Percentiles rank a stretch among this genome's conserved stretches.
These are phyloP conservation scores for Zosterops pallidus DNA, from an alignment of 2,113 vertebrate genomes.

Conservation along the genomic window DNA sequence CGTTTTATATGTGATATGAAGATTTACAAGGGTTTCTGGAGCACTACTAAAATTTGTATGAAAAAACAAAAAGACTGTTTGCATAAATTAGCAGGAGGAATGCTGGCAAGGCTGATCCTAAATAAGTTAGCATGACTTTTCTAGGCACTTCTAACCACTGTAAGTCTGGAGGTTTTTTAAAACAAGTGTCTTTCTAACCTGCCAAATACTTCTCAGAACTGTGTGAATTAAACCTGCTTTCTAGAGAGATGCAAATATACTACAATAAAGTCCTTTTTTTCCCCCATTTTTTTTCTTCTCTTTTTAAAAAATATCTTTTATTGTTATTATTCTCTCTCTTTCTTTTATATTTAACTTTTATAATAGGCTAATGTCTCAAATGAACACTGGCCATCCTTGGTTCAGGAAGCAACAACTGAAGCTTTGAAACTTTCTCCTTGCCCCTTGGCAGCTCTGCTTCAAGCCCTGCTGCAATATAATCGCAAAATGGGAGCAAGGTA, in stretches of 20 bases:
- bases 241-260: neutral
- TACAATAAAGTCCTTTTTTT: neutral
- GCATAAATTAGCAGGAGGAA: neutral
- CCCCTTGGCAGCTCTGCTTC: constrained; percentile 84
- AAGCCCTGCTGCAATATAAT: constrained; percentile 88
- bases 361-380: constrained; percentile 78
- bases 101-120: neutral
- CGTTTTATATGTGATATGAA: neutral
- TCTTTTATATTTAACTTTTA: neutral
- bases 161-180: neutral
- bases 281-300: rapidly evolving
- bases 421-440: constrained; percentile 85
- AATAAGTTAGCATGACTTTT: neutral
- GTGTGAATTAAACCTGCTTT: neutral
- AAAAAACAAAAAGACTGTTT: neutral
- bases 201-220: neutral
- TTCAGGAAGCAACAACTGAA: constrained; percentile 89
- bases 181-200: neutral
- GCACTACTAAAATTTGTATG: neutral
- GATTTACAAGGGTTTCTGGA: neutral
- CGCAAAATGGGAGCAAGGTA: constrained; percentile 89
- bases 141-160: neutral
- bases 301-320: rapidly evolving
- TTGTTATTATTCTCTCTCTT: neutral
- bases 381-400: constrained; percentile 87